A percentile compares a stretch with the other conserved stretches of the same genome.
These are phyloP conservation scores for Donacobius atricapilla DNA, from an alignment of 2,113 vertebrate genomes.

Conservation along the genomic window DNA sequence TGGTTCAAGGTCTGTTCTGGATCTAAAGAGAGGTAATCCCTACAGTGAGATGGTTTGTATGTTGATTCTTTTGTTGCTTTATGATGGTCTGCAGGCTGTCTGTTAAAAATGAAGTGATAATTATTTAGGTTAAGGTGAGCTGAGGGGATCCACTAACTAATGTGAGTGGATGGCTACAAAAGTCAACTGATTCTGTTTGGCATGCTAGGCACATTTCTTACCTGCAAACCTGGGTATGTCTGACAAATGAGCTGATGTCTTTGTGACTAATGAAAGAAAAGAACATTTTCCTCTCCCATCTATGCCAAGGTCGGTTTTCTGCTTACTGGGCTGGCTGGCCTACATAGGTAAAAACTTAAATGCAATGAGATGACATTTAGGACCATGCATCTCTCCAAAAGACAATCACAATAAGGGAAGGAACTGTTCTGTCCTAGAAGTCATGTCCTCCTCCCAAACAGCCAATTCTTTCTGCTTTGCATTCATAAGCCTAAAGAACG, in stretches of 20 bases:
- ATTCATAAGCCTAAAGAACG: neutral
- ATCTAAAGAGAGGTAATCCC: neutral
- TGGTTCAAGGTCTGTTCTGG: neutral
- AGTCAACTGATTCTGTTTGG: neutral
- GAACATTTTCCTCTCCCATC: neutral
- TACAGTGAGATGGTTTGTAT: neutral
- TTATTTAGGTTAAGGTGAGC: neutral
- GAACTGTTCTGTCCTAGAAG: neutral
- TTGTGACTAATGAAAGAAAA: neutral
- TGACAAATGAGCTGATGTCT: neutral
- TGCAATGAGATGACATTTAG: neutral
- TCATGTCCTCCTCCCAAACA: neutral
- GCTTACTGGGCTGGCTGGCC: neutral
- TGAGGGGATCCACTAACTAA: neutral
- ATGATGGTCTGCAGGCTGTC: neutral
- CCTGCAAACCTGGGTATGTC: neutral
- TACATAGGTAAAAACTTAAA: neutral
- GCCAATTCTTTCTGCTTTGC: neutral
- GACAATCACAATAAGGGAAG: neutral
- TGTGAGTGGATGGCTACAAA: neutral
- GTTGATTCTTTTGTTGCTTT: neutral
- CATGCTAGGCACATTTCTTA: neutral
- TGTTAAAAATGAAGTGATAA: neutral
- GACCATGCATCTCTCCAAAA: neutral
- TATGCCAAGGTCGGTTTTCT: neutral